Conservation (phyloP, 2,888 invertebrate genomes). For the Drosophila sordidula region DNA sequence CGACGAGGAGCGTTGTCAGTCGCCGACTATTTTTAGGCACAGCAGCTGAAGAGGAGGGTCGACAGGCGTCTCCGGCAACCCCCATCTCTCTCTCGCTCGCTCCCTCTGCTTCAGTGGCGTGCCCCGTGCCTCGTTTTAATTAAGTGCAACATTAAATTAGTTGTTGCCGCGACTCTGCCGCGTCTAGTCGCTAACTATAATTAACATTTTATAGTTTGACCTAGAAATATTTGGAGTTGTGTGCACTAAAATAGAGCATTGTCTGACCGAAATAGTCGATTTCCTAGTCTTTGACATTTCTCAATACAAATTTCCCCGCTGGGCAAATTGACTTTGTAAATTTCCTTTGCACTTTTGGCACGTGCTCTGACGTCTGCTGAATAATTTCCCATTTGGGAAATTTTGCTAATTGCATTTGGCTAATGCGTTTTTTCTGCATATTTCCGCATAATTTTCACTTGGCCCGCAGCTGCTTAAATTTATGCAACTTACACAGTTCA, state of each 20-base stretch:
- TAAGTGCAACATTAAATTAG: constrained; percentile 81
- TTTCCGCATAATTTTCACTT: constrained; percentile 42
- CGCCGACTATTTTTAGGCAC: constrained; percentile 70
- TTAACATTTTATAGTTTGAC: constrained; percentile 71
- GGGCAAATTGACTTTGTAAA: not conserved
- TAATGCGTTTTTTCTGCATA: constrained; percentile 29
- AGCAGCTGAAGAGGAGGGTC: constrained; percentile 27
- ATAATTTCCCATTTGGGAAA: constrained; percentile 17
- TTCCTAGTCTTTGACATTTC: constrained; percentile 20
- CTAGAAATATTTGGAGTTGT: constrained; percentile 71
- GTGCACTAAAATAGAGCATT: constrained; percentile 16
- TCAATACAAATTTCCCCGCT: constrained; percentile 19
- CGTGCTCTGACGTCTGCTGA: no score
- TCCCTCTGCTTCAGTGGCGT: constrained; percentile 40
- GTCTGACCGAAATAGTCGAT: constrained; percentile 27
- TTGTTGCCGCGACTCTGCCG: constrained; percentile 43
- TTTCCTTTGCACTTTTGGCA: constrained; percentile 16
- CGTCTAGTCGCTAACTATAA: constrained; percentile 61
- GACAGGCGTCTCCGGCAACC: constrained; percentile 39
- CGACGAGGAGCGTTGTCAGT: constrained; percentile 34
- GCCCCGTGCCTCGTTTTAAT: constrained; percentile 68
- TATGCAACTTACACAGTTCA: constrained; percentile 68
- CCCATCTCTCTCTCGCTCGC: constrained; percentile 25
- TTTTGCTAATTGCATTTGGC: constrained; percentile 30
- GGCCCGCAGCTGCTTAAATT: constrained; percentile 51